Conservation (phyloP, 2,888 invertebrate genomes). For the Stenichneumon culpator region DNA sequence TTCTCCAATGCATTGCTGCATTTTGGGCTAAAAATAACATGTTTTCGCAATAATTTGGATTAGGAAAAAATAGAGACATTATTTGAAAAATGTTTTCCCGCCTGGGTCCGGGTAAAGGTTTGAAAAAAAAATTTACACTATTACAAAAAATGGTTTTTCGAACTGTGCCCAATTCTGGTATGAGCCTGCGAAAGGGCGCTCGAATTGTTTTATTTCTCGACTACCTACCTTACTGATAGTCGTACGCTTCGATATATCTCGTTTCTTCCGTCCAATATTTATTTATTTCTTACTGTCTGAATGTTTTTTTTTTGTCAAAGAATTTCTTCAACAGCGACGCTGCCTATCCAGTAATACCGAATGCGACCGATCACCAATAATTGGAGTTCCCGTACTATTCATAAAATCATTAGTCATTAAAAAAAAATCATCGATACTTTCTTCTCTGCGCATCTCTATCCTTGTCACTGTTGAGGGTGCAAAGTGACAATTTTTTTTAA, state of each 20-base stretch:
- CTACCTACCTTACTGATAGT: slow-evolving; percentile 26
- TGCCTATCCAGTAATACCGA: slow-evolving; percentile 44
- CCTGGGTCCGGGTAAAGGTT: too few relatives aligned
- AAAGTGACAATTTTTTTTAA: not conserved
- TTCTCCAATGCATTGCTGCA: too few relatives aligned
- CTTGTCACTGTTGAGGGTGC: slow-evolving; percentile 5
- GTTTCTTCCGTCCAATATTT: slow-evolving; percentile 22
- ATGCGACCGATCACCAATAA: slow-evolving; percentile 34
- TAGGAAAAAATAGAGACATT: too few relatives aligned
- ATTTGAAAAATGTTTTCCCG: too few relatives aligned
- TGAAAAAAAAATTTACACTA: too few relatives aligned
- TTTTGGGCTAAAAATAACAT: too few relatives aligned
- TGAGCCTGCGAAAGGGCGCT: slow-evolving; percentile 1
- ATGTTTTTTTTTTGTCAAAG: slow-evolving; percentile 33
- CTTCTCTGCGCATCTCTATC: not conserved
- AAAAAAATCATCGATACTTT: slow-evolving; percentile 30
- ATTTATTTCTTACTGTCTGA: slow-evolving; percentile 38
- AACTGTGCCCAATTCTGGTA: slow-evolving; percentile 39
- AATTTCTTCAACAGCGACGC: slow-evolving; percentile 41
- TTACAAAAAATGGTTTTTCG: slow-evolving; percentile 4
- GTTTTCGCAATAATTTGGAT: too few relatives aligned
- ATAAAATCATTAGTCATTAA: slow-evolving; percentile 25
- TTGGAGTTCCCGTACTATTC: slow-evolving; percentile 30
- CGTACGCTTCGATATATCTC: slow-evolving; percentile 22
- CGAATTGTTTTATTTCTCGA: slow-evolving; percentile 17